These are phyloP conservation scores for Phylloscopus trochilus DNA, from an alignment of 2,113 vertebrate genomes.

Conservation along the genomic window DNA sequence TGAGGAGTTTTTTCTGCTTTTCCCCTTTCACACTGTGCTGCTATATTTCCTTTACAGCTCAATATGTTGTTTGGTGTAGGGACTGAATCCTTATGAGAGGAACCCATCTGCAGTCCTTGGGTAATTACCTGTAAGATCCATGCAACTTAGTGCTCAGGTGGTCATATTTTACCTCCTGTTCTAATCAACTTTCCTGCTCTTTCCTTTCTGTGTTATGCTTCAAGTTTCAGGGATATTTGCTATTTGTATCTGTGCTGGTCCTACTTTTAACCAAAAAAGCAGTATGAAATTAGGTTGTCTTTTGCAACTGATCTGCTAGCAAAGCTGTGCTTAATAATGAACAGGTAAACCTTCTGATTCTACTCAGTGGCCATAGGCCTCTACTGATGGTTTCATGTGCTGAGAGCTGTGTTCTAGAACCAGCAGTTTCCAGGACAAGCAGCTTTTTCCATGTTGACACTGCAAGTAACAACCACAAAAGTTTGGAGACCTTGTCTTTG, in stretches of 20 bases:
- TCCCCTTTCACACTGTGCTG: background rate
- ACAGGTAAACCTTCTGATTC: background rate
- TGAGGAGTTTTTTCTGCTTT: background rate
- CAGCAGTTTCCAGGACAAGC: background rate
- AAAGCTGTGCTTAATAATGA: background rate
- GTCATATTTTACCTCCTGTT: background rate
- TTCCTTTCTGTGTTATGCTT: background rate
- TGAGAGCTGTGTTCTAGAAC: background rate
- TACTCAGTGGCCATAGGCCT: background rate
- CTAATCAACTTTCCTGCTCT: background rate
- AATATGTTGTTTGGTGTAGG: background rate
- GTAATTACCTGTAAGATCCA: background rate
- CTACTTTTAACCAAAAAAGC: background rate
- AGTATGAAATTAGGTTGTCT: background rate
- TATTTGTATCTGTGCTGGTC: background rate
- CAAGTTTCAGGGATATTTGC: background rate
- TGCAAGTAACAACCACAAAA: background rate
- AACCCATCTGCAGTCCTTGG: background rate
- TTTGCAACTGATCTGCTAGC: background rate
- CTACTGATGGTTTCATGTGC: background rate
- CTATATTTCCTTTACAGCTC: background rate
- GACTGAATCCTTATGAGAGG: background rate
- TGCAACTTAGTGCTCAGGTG: accelerated
- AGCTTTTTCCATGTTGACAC: background rate
- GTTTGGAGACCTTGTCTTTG: background rate